These are phyloP conservation scores for Paedocypris sp. DNA, from an alignment of 2,113 vertebrate genomes.

Conservation along the genomic window DNA sequence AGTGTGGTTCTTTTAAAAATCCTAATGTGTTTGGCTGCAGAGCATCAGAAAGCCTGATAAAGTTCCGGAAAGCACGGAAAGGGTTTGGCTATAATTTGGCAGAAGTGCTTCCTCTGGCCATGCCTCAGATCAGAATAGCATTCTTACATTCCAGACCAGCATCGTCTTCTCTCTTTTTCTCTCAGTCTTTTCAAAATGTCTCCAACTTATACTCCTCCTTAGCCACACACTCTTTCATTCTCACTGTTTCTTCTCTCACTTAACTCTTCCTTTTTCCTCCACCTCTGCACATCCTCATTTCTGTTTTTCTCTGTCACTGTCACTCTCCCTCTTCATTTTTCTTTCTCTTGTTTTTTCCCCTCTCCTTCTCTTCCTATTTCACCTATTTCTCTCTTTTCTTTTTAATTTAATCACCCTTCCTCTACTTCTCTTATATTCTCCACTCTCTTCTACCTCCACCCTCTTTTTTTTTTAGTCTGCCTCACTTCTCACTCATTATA, in stretches of 20 bases:
- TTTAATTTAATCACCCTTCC: background rate
- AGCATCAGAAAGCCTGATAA: constrained; percentile 5
- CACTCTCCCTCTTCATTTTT: no score
- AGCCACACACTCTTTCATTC: no score
- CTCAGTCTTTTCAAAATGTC: no score
- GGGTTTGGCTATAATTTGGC: constrained; percentile 26
- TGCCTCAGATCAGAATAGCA: constrained; percentile 31
- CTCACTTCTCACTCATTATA: no score
- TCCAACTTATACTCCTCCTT: no score
- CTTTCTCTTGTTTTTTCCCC: no score
- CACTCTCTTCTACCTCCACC: background rate
- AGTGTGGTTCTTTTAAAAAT: constrained; percentile 12
- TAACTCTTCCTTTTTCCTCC: no score
- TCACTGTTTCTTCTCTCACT: no score
- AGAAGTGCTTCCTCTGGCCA: constrained; percentile 8
- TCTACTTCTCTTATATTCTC: background rate
- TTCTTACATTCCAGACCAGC: constrained; percentile 29
- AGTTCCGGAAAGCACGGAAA: constrained; percentile 5
- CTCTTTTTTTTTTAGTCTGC: background rate
- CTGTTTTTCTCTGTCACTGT: no score
- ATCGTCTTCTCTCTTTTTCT: background rate
- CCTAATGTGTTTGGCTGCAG: constrained; percentile 10
- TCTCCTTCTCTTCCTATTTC: background rate
- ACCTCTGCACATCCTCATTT: no score
- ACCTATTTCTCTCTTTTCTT: no score